Evolutionary conservation across 2,888 invertebrate species (phyloP).

Genomic region (Drosophila kuntzei): DNA sequence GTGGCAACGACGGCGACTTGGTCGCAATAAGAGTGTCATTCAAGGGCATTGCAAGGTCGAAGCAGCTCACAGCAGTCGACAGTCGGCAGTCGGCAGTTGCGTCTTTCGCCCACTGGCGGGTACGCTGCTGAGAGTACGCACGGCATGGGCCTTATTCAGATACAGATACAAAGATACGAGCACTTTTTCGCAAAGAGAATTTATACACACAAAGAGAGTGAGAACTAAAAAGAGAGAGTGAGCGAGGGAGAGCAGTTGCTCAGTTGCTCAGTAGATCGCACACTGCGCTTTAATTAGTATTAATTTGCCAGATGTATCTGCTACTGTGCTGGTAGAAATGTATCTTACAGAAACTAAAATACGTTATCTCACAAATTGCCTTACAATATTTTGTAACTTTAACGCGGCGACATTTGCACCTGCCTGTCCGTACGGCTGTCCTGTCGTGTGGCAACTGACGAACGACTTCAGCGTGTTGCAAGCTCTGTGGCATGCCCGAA

Average conservation of each 20-base stretch:
- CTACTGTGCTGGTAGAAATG: constrained; percentile 17
- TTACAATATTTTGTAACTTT: constrained; percentile 20
- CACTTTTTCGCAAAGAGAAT: constrained; percentile 56
- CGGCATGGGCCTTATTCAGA: constrained; percentile 52
- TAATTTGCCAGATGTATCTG: constrained; percentile 46
- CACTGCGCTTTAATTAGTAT: constrained; percentile 63
- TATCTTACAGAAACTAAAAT: constrained; percentile 46
- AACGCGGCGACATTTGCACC: constrained; percentile 2
- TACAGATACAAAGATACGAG: constrained; percentile 66
- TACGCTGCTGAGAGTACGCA: constrained; percentile 66
- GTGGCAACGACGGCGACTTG: constrained; percentile 73
- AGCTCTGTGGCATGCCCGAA: constrained; percentile 29
- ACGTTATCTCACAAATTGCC: constrained; percentile 21
- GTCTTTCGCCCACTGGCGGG: constrained; percentile 74
- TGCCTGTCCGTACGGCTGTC: constrained; percentile 65
- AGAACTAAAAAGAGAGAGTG: constrained; percentile 4
- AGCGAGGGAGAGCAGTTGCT: constrained; percentile 13
- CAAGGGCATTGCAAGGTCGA: constrained; percentile 86
- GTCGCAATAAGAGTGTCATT: constrained; percentile 85
- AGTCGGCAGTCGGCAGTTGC: constrained; percentile 61
- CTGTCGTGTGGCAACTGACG: constrained; percentile 75
- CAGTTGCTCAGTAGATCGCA: constrained; percentile 47
- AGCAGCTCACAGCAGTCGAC: constrained; percentile 55
- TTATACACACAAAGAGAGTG: constrained; percentile 9
- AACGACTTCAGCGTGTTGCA: constrained; percentile 44